A percentile compares a stretch with the other conserved stretches of the same genome.
Conservation (phyloP, 2,797 vertebrate species). For the Decapterus maruadsi region DNA sequence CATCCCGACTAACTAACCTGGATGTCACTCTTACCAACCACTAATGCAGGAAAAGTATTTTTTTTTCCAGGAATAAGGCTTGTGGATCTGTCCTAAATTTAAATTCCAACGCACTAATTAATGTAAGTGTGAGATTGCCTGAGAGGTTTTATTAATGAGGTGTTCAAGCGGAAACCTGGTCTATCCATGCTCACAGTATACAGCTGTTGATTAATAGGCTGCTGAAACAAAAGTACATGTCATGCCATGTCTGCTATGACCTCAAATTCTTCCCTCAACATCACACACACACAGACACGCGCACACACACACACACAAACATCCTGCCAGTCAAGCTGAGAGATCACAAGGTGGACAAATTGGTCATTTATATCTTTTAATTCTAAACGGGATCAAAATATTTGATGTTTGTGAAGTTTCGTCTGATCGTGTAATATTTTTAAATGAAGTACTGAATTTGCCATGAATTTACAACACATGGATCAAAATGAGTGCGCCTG, state of each 20-base stretch:
- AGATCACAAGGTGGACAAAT: not conserved
- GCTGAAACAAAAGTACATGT: conserved; percentile 20
- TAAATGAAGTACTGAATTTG: not conserved
- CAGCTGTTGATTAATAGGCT: conserved; percentile 54
- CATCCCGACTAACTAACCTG: not conserved
- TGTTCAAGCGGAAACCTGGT: conserved; percentile 29
- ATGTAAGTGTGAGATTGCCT: conserved; percentile 30
- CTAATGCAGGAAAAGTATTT: not conserved
- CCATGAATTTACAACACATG: not conserved
- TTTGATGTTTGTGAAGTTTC: not conserved
- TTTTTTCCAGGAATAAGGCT: not conserved
- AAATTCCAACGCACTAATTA: conserved; percentile 51
- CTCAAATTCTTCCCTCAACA: not conserved
- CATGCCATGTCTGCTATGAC: conserved; percentile 7
- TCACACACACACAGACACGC: not conserved
- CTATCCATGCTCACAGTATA: conserved; percentile 13
- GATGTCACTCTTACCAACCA: not conserved
- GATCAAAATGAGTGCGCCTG: not conserved
- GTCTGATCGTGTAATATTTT: not conserved
- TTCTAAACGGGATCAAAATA: not conserved
- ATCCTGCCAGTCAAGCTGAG: not conserved
- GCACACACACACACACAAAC: not conserved
- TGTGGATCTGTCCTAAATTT: conserved; percentile 34
- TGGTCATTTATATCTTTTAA: not conserved
- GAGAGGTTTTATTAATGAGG: conserved; percentile 54